Evolutionary conservation across 2,113 vertebrate genomes (phyloP).

Genomic region (Pardalotus punctatus): DNA sequence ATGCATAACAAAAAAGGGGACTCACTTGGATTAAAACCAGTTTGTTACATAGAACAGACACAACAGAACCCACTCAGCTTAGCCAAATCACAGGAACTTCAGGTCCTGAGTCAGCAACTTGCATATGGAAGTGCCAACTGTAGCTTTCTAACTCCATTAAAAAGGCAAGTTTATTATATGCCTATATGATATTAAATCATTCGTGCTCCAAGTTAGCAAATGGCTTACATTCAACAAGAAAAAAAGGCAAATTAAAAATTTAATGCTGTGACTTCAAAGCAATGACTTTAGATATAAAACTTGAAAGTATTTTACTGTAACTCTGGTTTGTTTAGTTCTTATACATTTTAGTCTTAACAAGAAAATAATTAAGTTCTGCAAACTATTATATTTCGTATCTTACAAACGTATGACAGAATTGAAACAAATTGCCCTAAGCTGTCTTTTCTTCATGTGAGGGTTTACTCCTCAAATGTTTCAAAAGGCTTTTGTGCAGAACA

Average conservation of each 20-base stretch:
- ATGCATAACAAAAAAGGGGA: not conserved
- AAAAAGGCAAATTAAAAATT: not conserved
- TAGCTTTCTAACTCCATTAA: not conserved
- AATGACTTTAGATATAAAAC: not conserved
- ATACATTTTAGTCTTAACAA: not conserved
- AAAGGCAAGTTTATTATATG: not conserved
- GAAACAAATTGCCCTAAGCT: conserved; percentile 43
- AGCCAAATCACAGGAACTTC: not conserved
- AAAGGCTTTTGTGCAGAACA: conserved; percentile 24
- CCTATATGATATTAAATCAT: not conserved
- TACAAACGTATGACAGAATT: not conserved
- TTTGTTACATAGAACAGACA: not conserved
- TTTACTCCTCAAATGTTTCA: conserved; percentile 7
- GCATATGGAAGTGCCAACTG: not conserved
- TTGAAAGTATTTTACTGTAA: not conserved
- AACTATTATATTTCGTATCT: not conserved
- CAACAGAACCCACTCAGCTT: not conserved
- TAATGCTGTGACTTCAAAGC: not conserved
- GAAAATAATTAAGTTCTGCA: not conserved
- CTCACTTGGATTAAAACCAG: not conserved
- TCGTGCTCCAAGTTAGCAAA: not conserved
- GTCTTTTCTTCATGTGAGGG: conserved; percentile 67
- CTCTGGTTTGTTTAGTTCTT: not conserved
- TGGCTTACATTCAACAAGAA: not conserved
- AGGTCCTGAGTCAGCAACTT: conserved; percentile 2